A percentile compares a stretch with the other conserved stretches of the same genome.
Conservation (phyloP, 2,797 vertebrate species). For the Pseudopleuronectes americanus region DNA sequence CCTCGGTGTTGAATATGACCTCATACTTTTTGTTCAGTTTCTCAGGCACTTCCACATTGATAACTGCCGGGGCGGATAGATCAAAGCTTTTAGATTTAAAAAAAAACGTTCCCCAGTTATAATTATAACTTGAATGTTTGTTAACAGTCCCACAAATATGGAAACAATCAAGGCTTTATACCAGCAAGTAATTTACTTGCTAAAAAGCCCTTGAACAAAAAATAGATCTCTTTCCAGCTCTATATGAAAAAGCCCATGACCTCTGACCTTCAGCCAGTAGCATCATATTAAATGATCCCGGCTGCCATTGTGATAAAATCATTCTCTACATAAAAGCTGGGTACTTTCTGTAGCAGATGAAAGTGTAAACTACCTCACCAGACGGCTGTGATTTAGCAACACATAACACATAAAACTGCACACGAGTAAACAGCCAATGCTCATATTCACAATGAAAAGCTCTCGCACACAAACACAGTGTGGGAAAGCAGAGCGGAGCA, state of each 20-base stretch:
- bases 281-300: constrained; percentile 4
- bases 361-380: neutral
- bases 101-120: neutral
- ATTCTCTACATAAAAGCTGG: neutral
- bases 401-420: constrained; percentile 35
- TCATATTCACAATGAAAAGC: neutral
- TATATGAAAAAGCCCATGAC: constrained; percentile 17
- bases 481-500: constrained; percentile 23
- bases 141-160: too few relatives aligned
- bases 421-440: constrained; percentile 34
- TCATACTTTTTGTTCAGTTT: neutral
- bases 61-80: neutral
- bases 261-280: constrained; percentile 6
- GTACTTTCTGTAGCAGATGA: constrained; percentile 8
- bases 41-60: neutral
- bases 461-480: constrained; percentile 11
- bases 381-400: constrained; percentile 20
- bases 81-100: neutral
- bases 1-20: neutral
- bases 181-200: neutral
- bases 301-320: neutral
- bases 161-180: neutral
- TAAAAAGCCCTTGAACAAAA: neutral
- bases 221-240: neutral
- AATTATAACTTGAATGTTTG: neutral